These are phyloP conservation scores for Philaethria dido DNA, from an alignment of 2,888 invertebrate genomes.

Conservation along the genomic window DNA sequence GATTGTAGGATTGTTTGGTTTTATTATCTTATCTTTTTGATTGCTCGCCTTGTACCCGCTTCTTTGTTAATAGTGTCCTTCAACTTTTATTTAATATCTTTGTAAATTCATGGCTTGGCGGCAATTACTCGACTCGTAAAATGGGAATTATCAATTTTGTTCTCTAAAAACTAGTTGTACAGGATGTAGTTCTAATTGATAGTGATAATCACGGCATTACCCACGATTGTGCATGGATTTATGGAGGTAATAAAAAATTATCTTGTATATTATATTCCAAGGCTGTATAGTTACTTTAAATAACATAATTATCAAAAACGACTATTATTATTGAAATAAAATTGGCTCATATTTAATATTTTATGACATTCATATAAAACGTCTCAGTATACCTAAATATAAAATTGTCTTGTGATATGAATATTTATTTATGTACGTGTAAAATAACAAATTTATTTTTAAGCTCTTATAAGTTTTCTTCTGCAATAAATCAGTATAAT, in stretches of 20 bases:
- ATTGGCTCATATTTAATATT: background rate
- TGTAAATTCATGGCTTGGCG: conserved; percentile 28
- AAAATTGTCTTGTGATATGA: background rate
- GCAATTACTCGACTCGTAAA: conserved; percentile 26
- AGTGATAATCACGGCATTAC: conserved; percentile 17
- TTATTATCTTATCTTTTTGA: conserved; percentile 39
- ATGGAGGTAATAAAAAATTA: conserved; percentile 9
- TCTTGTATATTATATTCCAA: conserved; percentile 19
- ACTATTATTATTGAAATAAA: background rate
- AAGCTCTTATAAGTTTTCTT: background rate
- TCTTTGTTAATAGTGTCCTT: conserved; percentile 38
- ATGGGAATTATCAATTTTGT: conserved; percentile 20
- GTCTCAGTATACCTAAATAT: background rate
- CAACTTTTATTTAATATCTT: conserved; percentile 36
- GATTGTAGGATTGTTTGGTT: conserved; percentile 30
- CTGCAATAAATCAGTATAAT: conserved; percentile 1
- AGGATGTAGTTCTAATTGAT: conserved; percentile 34
- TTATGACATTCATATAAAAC: background rate
- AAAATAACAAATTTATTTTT: conserved; percentile 9
- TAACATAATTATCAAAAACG: background rate
- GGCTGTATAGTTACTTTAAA: background rate
- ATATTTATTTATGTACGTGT: background rate
- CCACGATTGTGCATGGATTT: conserved; percentile 16
- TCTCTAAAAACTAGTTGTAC: conserved; percentile 30
- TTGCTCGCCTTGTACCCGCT: conserved; percentile 33